Base-by-base conservation (phyloP, 2,797 vertebrate species). In the Mallotus villosus region DNA sequence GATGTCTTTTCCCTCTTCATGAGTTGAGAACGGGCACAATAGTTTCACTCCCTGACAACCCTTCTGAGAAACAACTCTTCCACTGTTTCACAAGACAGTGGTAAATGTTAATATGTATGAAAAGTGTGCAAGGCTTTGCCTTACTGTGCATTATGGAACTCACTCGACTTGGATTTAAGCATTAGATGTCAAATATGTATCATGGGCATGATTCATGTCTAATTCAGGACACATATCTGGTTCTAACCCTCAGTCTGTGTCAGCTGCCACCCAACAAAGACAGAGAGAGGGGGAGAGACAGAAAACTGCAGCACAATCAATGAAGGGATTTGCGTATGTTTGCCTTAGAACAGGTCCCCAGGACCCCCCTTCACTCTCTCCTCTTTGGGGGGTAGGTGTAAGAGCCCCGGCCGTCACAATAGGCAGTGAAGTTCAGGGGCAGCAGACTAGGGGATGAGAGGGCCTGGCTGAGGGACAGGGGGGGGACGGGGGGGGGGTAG, bases 361-460 rank as follows among this genome's bases (percentile, higher is more conserved):
- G 74, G 67, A 65, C 57, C 57, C 62, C 73, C 37, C 53, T 63
- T 7, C 37, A 70, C 49, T 74, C 79, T 72, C 49, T 55, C 46
- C 37, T 14, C 34, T 53, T 64, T 64, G 62, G 41, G 29, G 60
- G 67, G 64, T 67, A 64, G 46, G 14, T 73, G 63, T 73, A 73
- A 65, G 70, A 67, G 61, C n/a, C 68, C 67, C 63, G 67, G 76
- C 69, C 63, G 65, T 32, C 51, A 85, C 82, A 86, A 83, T 81
- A 70, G 77, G 73, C 68, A 81, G 82, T 86, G 82, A 91, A 91
- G 89, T 91, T 92, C 90, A 92, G 78, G 86, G 85, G 75, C 85
- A 88, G 58, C 34, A 58, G 73, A 74, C 71, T 6, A 22, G 63
- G 63, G 32, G 85, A 90, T 87, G 91, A 14, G 41, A 46, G 41